Evolutionary conservation across 2,888 invertebrate genomes (phyloP).

Genomic region (Spialia ferax): DNA sequence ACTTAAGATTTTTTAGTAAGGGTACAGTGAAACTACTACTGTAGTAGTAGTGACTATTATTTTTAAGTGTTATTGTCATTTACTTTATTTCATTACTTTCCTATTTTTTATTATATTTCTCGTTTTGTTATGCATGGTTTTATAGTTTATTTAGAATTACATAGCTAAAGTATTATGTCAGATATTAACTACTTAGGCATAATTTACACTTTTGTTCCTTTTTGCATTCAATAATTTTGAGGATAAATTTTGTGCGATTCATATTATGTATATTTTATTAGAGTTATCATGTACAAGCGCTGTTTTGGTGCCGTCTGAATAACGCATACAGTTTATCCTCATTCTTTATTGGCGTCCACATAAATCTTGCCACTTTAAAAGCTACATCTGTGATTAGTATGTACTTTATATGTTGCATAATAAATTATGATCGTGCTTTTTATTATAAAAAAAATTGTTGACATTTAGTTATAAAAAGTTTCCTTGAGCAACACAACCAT

Average conservation of each 20-base stretch:
- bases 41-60: slow-evolving; percentile 55
- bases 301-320: slow-evolving; percentile 44
- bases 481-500: not conserved
- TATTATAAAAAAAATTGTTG: slow-evolving; percentile 35
- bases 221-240: slow-evolving; percentile 52
- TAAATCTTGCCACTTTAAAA: slow-evolving; percentile 66
- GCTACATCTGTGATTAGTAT: slow-evolving; percentile 76
- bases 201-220: slow-evolving; percentile 7
- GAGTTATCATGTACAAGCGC: slow-evolving; percentile 14
- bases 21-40: slow-evolving; percentile 62
- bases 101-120: slow-evolving; percentile 52
- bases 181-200: slow-evolving; percentile 17
- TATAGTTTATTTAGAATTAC: slow-evolving; percentile 46
- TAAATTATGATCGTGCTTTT: slow-evolving; percentile 48
- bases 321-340: slow-evolving; percentile 58
- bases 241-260: slow-evolving; percentile 56
- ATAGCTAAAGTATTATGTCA: slow-evolving; percentile 19
- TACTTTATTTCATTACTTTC: slow-evolving; percentile 54
- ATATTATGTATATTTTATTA: slow-evolving; percentile 10
- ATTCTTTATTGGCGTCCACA: slow-evolving; percentile 46
- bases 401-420: slow-evolving; percentile 56
- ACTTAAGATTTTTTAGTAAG: slow-evolving; percentile 58
- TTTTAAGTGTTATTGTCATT: slow-evolving; percentile 58
- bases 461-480: not conserved
- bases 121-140: slow-evolving; percentile 66